These are phyloP conservation scores for Heteropelma amictum DNA, from an alignment of 2,888 invertebrate genomes.

Conservation along the genomic window DNA sequence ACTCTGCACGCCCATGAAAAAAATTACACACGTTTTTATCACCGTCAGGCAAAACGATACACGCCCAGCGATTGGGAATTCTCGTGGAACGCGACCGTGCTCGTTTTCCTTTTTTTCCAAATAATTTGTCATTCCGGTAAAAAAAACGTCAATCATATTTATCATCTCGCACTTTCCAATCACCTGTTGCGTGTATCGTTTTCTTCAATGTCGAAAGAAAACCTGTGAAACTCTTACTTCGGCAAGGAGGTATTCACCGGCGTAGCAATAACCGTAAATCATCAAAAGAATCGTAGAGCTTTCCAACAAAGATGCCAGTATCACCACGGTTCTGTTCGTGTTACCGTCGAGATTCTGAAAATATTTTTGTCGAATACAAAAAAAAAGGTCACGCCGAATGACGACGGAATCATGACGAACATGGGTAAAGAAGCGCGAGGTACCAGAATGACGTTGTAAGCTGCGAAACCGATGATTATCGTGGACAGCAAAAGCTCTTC, in stretches of 20 bases:
- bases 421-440: not conserved
- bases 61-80: too few species aligned
- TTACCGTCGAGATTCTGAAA: constrained; percentile 46
- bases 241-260: constrained; percentile 47
- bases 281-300: constrained; percentile 44
- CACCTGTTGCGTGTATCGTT: too few species aligned
- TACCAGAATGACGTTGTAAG: constrained; percentile 52
- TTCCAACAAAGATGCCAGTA: constrained; percentile 41
- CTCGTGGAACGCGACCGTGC: too few species aligned
- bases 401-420: not conserved
- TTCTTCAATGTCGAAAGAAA: not conserved
- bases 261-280: constrained; percentile 52
- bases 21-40: not conserved
- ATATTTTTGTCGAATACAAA: too few species aligned
- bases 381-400: not conserved
- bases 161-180: too few species aligned
- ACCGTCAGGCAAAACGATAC: not conserved
- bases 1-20: too few species aligned
- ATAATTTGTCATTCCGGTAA: too few species aligned
- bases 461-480: constrained; percentile 41
- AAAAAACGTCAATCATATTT: too few species aligned
- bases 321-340: constrained; percentile 36
- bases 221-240: constrained; percentile 28
- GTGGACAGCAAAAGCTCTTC: constrained; percentile 48
- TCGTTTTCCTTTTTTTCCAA: too few species aligned